These are phyloP conservation scores for Neocloeon triangulifer DNA, from an alignment of 1,140 invertebrate species.

Conservation along the genomic window DNA sequence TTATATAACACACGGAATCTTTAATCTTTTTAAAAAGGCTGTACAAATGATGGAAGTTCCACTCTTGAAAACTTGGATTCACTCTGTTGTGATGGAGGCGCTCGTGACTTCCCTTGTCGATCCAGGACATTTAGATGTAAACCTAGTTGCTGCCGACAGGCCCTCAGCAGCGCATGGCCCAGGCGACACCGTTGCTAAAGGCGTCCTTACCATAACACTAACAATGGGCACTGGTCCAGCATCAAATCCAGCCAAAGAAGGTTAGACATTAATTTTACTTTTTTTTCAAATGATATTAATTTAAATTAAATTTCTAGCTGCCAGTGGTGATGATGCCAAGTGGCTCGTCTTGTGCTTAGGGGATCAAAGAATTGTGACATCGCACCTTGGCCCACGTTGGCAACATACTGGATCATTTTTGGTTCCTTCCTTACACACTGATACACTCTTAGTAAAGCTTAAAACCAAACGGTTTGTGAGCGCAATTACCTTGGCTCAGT, in stretches of 20 bases:
- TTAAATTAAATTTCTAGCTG: constrained; percentile 8
- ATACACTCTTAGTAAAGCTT: constrained; percentile 20
- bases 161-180: constrained; percentile 16
- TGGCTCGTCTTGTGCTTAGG: constrained; percentile 23
- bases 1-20: too few relatives aligned
- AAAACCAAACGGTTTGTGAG: constrained; percentile 26
- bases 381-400: constrained; percentile 18
- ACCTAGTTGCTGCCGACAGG: constrained; percentile 19
- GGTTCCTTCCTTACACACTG: constrained; percentile 20
- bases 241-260: constrained; percentile 9
- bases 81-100: constrained; percentile 27
- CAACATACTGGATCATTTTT: constrained; percentile 26
- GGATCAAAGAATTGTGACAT: constrained; percentile 20
- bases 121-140: constrained; percentile 24
- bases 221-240: too few relatives aligned
- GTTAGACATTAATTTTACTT: constrained; percentile 6
- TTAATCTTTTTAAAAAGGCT: constrained; percentile 10
- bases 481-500: constrained; percentile 23
- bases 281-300: too few relatives aligned
- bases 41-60: constrained; percentile 31
- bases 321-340: constrained; percentile 14
- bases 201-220: constrained; percentile 22
- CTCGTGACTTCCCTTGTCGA: constrained; percentile 29
- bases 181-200: constrained; percentile 18
- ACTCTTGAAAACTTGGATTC: constrained; percentile 29